Conservation (phyloP, 2,888 invertebrate species). For the Tinea pellionella region DNA sequence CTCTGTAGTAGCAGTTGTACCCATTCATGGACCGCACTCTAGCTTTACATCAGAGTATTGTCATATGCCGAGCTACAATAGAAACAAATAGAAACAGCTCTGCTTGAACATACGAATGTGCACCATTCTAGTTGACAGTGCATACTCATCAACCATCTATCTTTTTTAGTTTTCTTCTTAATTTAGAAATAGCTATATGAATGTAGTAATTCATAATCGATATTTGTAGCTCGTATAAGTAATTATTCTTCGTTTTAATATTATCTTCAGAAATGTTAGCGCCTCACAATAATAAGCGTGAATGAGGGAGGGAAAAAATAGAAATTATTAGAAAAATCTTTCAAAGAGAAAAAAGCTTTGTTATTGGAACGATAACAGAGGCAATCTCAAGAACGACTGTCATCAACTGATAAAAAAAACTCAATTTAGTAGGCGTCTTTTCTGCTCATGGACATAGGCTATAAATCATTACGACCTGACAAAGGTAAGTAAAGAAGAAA, state of each 20-base stretch:
- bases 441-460: background rate
- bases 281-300: background rate
- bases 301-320: background rate
- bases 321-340: background rate
- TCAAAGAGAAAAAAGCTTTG: background rate
- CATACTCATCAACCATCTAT: too few species aligned
- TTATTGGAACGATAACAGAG: background rate
- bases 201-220: too few species aligned
- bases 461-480: background rate
- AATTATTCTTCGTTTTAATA: background rate
- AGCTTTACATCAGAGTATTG: too few species aligned
- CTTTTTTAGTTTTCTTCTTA: too few species aligned
- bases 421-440: background rate
- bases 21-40: too few species aligned
- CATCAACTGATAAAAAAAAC: conserved; percentile 1
- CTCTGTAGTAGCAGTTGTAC: too few species aligned
- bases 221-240: too few species aligned
- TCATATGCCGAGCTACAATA: too few species aligned
- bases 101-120: too few species aligned
- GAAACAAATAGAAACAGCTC: too few species aligned
- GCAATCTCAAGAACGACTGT: background rate
- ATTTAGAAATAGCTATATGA: too few species aligned
- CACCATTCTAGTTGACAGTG: too few species aligned
- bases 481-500: conserved; percentile 1
- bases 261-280: background rate